Conservation (phyloP, 2,888 invertebrate species). For the Limnephilus marmoratus region DNA sequence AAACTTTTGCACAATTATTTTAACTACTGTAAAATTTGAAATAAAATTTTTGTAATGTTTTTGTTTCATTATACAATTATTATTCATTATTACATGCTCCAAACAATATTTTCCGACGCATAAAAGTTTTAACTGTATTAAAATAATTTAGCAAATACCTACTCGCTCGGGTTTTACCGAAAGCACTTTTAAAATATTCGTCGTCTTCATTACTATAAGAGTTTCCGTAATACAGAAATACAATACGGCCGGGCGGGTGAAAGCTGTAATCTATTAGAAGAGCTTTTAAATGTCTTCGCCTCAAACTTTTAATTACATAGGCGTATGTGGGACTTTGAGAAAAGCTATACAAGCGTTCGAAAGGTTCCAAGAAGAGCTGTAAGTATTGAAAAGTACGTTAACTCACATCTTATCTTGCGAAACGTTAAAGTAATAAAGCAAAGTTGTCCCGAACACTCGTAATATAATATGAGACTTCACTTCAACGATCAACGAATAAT, state of each 20-base stretch:
- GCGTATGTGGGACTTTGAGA: background rate
- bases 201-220: background rate
- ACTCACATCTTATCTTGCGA: background rate
- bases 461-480: background rate
- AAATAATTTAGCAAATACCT: background rate
- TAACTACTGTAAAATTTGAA: too few relatives aligned
- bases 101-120: background rate
- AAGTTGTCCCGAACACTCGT: slow-evolving; percentile 5
- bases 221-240: background rate
- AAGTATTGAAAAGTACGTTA: slow-evolving; percentile 6
- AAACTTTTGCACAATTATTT: too few relatives aligned
- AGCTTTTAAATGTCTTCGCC: background rate
- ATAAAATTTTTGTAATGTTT: too few relatives aligned
- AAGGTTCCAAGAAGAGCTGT: background rate
- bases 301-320: slow-evolving; percentile 3
- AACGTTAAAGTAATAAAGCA: background rate
- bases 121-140: background rate
- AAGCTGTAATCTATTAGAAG: background rate
- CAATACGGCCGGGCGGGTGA: background rate
- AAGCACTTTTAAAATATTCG: background rate
- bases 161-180: background rate
- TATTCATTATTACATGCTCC: background rate
- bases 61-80: too few relatives aligned
- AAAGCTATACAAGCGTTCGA: background rate
- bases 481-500: background rate